Base-by-base conservation (phyloP, 2,113 vertebrate species). In the Phrynosoma blainvillii region DNA sequence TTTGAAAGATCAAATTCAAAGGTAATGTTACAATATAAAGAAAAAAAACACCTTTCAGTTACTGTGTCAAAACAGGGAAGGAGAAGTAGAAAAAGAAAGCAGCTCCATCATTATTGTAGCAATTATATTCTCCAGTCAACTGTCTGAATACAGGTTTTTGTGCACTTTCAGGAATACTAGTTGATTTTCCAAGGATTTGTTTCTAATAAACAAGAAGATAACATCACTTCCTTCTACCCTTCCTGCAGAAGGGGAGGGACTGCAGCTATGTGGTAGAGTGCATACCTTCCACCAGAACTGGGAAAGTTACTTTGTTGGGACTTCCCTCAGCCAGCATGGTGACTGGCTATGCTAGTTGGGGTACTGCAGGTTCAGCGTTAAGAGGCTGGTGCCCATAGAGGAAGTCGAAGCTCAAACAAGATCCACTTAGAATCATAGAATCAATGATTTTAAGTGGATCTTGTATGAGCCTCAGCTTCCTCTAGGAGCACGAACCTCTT, bases 1-100 rank as follows among this genome's bases (percentile, higher is more conserved):
- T 88, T 86, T 85, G 80, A 93, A 90, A 92, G 87, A 92, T 88
- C 82, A 86, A 92, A 42, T 84, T 71, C 93, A 90, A 92, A 93
- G 65, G 84, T 87, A 94, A 92, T 91, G 70, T 0, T 2, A 78
- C 54, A 89, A 89, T 77, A 79, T 94, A 85, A 89, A 92, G 94
- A 23, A 62, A 91, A 93, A 91, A 90, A 91, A 89, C 88, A 78
- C 88, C 79, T 78, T 93, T 84, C 92, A 84, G 70, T 30, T 92
- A 90, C 77, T 88, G 65, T 92, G 95, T 93, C 87, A 54, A 90
- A 88, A 84, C 78, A 88, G 74, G 82, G 91, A 68, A 92, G 84
- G 85, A 92, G 88, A 62, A 62, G 59, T 14, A 62, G 54, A 18
- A 93, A 30, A 92, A 91, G 87, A 88, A 77, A 92, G n/a, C 86